Conservation (phyloP, 1,140 invertebrate species). For the Protaetia brevitarsis region DNA sequence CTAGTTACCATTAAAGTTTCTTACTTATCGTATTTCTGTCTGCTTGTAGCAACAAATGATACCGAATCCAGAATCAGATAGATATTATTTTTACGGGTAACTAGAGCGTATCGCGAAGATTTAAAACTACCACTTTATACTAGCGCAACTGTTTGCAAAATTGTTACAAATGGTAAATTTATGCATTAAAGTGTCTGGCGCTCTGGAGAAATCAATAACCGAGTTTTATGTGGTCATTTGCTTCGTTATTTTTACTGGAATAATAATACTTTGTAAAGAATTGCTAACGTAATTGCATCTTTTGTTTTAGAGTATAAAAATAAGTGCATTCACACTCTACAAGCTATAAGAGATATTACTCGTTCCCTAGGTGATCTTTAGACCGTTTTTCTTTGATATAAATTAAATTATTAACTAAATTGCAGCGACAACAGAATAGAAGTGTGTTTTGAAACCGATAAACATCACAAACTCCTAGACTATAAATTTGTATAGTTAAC, state of each 20-base stretch:
- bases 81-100: constrained; percentile 6
- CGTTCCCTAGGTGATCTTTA: too few species aligned
- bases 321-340: too few species aligned
- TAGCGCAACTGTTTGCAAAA: constrained; percentile 9
- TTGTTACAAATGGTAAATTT: constrained; percentile 15
- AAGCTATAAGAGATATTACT: too few species aligned
- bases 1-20: too few species aligned
- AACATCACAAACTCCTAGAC: too few species aligned
- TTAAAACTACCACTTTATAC: not conserved
- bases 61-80: not conserved
- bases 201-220: not conserved
- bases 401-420: too few species aligned
- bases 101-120: constrained; percentile 13
- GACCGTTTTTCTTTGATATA: too few species aligned
- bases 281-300: too few species aligned
- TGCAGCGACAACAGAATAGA: too few species aligned
- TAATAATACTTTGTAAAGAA: not conserved
- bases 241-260: not conserved
- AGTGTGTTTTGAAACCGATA: too few species aligned
- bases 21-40: not conserved
- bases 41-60: not conserved
- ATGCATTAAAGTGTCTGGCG: constrained; percentile 7
- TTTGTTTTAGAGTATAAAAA: too few species aligned
- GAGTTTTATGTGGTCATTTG: not conserved
- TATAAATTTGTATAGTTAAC: too few species aligned